Percentiles rank a stretch among this genome's conserved stretches.
phyloP scores from a whole-genome alignment of 2,888 invertebrate genomes.

The Penaeus monodon region DNA sequence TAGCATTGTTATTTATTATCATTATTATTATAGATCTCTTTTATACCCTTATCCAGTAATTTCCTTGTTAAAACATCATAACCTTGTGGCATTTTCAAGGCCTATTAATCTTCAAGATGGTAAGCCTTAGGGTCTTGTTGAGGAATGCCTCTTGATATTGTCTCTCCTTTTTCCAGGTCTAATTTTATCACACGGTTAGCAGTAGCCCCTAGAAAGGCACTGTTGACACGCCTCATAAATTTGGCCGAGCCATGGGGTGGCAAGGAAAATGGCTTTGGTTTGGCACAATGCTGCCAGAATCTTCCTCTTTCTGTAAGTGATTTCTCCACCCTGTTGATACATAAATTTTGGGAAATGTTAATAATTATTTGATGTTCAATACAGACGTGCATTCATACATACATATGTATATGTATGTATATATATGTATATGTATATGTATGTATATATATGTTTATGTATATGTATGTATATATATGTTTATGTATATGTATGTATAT shows the following conservation, averaged over 20 bases:
- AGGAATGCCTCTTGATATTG: neutral
- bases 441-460: no score
- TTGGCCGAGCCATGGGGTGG: slow-evolving; percentile 90
- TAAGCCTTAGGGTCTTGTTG: neutral
- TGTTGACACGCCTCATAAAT: slow-evolving; percentile 81
- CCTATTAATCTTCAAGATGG: no score
- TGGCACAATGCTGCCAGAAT: slow-evolving; percentile 84
- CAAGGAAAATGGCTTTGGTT: slow-evolving; percentile 87
- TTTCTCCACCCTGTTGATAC: slow-evolving; percentile 43
- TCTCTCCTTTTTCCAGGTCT: slow-evolving; percentile 70
- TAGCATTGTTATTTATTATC: no score
- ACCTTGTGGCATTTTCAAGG: no score
- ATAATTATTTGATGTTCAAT: no score
- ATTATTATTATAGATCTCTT: neutral
- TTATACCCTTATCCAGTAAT: neutral
- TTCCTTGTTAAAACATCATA: neutral
- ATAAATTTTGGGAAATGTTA: neutral
- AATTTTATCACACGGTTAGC: slow-evolving; percentile 85
- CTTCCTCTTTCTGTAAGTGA: slow-evolving; percentile 73
- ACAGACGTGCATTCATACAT: no score
- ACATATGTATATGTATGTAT: no score
- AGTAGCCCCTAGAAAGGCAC: slow-evolving; percentile 79
- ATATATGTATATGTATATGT: no score
- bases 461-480: no score
- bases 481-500: no score